Evolutionary conservation across 2,797 vertebrate species (phyloP), one percentile per base, ranked within the genome.

Genomic region (Cheirogaleus major): DNA sequence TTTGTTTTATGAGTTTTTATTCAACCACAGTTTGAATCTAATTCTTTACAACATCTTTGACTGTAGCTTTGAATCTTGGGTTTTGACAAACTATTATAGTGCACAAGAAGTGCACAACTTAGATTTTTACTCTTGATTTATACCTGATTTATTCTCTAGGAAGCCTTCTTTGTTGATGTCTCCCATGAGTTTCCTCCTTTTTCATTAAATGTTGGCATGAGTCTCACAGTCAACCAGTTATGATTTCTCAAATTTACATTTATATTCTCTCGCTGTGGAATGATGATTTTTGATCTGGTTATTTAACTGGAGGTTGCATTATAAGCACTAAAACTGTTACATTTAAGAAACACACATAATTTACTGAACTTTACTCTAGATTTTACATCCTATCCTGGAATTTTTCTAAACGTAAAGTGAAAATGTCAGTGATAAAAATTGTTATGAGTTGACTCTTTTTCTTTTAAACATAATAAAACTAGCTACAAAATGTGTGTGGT

Each of bases 21-120:
- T 76, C 69, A 25, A 45, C 59, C 43, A 89, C 81, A 73, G 70
- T 57, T 87, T 93, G 91, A 87, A 72, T 79, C 25, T 85, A 92
- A 92, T 89, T 95, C 61, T 95, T 85, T 55, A 55, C 88, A 89
- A 38, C 35, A 93, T 85, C 75, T 65, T 84, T 63, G 61, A 48
- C 65, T 41, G 22, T 45, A 17, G 3, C 32, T 93, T 61, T 65
- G 65, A 86, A 67, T 81, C 61, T 78, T 72, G 63, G 50, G 25
- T 78, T 87, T 76, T 67, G 59, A 95, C 69, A 84, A 79, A 43
- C 13, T 35, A 76, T 55, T 55, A 48, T 0, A 38, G 15, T 61
- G 70, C 41, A 35, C 4, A 78, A 45, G 52, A 30, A n/a, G n/a
- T n/a, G n/a, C n/a, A n/a, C n/a, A n/a, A 76, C 35, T 50, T 35